These are phyloP conservation scores for Furnarius figulus DNA, from an alignment of 2,113 vertebrate genomes.

Conservation along the genomic window DNA sequence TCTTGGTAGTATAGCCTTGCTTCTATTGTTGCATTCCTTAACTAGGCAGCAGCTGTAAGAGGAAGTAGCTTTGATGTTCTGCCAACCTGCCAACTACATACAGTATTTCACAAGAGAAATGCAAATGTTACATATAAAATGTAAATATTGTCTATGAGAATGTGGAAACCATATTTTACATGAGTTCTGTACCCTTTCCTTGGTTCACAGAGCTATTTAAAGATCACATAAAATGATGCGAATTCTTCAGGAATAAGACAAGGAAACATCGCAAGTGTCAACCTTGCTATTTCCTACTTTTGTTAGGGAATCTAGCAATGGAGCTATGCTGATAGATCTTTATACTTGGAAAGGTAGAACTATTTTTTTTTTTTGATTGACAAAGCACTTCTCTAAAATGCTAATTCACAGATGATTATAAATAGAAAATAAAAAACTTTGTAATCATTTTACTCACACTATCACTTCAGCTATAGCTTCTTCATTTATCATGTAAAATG, in stretches of 20 bases:
- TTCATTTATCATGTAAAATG: background rate
- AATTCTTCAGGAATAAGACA: background rate
- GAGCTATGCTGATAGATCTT: background rate
- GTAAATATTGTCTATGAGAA: background rate
- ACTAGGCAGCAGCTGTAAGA: slow-evolving; percentile 56
- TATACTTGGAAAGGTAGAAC: background rate
- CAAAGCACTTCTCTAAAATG: background rate
- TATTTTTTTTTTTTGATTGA: background rate
- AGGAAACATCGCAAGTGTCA: background rate
- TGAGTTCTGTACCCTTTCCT: background rate
- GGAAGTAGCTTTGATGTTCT: slow-evolving; percentile 44
- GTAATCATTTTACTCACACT: background rate
- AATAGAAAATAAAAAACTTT: background rate
- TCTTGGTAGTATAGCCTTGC: background rate
- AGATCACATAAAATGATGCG: background rate
- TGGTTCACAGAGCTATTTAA: background rate
- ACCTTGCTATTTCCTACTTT: background rate
- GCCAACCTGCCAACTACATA: background rate
- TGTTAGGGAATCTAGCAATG: background rate
- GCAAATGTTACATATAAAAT: background rate
- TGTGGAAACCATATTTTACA: background rate
- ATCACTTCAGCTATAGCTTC: background rate
- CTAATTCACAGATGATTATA: background rate
- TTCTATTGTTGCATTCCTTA: background rate
- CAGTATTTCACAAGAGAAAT: background rate